Evolutionary conservation across 2,113 vertebrate genomes (phyloP).

Genomic region (Campylomormyrus tamandua): DNA sequence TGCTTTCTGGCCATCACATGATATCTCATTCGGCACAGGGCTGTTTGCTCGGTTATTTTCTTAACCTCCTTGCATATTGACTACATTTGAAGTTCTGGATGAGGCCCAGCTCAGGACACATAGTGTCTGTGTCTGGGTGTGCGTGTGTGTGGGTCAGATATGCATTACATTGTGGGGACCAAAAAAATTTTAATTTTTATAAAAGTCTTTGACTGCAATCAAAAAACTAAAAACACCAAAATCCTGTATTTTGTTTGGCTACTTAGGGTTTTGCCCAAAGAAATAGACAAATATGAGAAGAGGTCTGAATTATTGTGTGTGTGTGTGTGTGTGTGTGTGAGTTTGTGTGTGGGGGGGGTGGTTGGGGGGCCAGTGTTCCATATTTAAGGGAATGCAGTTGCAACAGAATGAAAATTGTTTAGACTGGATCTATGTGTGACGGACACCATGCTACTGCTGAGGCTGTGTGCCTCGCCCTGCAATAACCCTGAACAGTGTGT

Average conservation of each 20-base stretch:
- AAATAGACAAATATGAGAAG: too few species aligned
- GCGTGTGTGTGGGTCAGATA: neutral
- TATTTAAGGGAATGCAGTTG: neutral
- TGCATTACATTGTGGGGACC: neutral
- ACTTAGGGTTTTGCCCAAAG: too few species aligned
- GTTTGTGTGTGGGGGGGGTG: too few species aligned
- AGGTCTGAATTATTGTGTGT: too few species aligned
- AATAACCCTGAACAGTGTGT: neutral
- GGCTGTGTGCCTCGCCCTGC: neutral
- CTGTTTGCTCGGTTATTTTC: neutral
- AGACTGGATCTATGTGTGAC: neutral
- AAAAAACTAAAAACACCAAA: too few species aligned
- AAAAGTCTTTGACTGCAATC: too few species aligned
- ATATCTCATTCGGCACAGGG: neutral
- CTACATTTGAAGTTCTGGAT: neutral
- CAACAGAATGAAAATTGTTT: neutral
- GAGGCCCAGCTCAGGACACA: neutral
- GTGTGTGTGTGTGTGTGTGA: too few species aligned
- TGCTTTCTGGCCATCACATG: neutral
- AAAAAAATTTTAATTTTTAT: too few species aligned
- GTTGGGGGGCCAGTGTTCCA: neutral
- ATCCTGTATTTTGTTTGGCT: too few species aligned
- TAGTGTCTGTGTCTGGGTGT: neutral
- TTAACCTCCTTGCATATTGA: neutral
- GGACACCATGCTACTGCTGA: neutral